Percentiles rank a stretch among this genome's conserved stretches.
Evolutionary conservation across 2,797 vertebrate species (phyloP).

Genomic region (Lepidocolaptes lacrymiger): DNA sequence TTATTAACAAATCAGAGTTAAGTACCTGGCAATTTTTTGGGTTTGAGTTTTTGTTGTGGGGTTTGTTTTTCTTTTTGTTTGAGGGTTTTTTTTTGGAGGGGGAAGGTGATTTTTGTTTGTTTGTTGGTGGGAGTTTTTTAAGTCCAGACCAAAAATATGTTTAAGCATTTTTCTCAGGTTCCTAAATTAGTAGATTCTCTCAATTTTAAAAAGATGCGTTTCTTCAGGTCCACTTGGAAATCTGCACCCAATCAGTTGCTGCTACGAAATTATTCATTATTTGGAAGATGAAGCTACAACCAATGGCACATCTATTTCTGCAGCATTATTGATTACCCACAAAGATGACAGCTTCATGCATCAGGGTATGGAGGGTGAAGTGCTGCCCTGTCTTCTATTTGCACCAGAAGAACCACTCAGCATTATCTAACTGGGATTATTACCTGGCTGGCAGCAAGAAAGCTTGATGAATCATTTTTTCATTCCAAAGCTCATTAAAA

Average conservation of each 20-base stretch:
- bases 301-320: not conserved
- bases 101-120: not conserved
- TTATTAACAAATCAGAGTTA: not conserved
- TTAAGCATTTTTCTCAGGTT: not conserved
- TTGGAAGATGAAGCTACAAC: not conserved
- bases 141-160: not conserved
- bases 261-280: not conserved
- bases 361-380: not conserved
- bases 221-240: not conserved
- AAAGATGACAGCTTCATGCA: not conserved
- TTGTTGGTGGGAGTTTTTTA: not conserved
- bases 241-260: not conserved
- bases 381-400: not conserved
- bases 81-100: not conserved
- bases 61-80: not conserved
- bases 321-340: conserved; percentile 17
- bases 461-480: not conserved
- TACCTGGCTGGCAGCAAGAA: not conserved
- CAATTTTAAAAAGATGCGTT: not conserved
- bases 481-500: not conserved
- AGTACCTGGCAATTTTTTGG: not conserved
- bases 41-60: not conserved
- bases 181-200: not conserved
- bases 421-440: not conserved
- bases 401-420: not conserved